Evolutionary conservation across 30 jellyfish, hydroid and myxozoan species (phyloP).

Genomic region (Hydractinia symbiolongicarpus): DNA sequence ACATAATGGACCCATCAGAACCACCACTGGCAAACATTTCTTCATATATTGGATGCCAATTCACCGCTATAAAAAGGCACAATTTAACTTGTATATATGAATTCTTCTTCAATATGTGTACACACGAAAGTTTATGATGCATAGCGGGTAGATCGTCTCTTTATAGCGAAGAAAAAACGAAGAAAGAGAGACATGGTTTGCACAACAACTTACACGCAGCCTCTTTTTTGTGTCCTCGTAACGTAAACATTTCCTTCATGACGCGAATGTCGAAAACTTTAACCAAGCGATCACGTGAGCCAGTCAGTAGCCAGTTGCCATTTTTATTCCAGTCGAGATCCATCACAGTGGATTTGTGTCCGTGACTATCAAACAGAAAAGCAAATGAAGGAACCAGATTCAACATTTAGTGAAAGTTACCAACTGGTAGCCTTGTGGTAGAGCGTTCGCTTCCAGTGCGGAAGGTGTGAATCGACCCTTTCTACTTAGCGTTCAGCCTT

Average conservation of each 20-base stretch:
- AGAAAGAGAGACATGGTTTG: background rate
- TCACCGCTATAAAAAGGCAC: slow-evolving; percentile 48
- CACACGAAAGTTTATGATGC: too few relatives aligned
- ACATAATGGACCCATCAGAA: slow-evolving; percentile 90
- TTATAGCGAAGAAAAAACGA: too few relatives aligned
- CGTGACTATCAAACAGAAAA: slow-evolving; percentile 45
- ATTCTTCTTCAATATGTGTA: too few relatives aligned
- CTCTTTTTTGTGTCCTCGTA: slow-evolving; percentile 98
- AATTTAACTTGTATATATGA: too few relatives aligned
- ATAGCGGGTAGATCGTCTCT: too few relatives aligned
- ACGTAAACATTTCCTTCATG: slow-evolving; percentile 81
- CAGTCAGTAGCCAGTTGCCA: slow-evolving; percentile 97
- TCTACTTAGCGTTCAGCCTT: too few relatives aligned
- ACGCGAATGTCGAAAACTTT: slow-evolving; percentile 94
- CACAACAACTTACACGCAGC: slow-evolving; percentile 63
- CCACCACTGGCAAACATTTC: slow-evolving; percentile 94
- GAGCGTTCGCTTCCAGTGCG: too few relatives aligned
- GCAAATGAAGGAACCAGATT: too few relatives aligned
- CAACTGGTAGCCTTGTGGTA: too few relatives aligned
- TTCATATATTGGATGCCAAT: slow-evolving; percentile 97
- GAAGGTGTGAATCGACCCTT: too few relatives aligned
- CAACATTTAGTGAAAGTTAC: too few relatives aligned
- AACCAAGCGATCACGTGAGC: slow-evolving; percentile 94
- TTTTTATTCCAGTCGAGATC: slow-evolving; percentile 89
- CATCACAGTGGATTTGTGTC: slow-evolving; percentile 97